Evolutionary conservation across 2,888 invertebrate species (phyloP).

Genomic region (Sphaerophoria rueppellii): DNA sequence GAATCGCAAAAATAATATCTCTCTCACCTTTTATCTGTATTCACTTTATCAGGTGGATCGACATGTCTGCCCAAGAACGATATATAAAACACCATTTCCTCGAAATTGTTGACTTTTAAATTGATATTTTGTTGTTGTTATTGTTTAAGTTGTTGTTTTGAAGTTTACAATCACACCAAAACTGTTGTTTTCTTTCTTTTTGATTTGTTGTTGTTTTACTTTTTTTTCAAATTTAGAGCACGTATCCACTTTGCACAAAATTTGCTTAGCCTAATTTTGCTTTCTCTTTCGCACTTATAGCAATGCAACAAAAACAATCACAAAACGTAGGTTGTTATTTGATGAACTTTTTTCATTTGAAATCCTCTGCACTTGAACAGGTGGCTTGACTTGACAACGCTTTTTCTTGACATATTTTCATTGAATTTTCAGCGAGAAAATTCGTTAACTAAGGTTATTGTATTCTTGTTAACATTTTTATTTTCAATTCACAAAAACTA

Average conservation of each 20-base stretch:
- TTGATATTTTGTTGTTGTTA: constrained; percentile 28
- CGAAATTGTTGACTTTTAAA: constrained; percentile 36
- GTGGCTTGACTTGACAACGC: constrained; percentile 37
- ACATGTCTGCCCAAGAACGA: constrained; percentile 79
- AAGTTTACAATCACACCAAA: constrained; percentile 2
- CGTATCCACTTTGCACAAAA: constrained; percentile 47
- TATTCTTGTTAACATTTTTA: not conserved
- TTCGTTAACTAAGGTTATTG: not conserved
- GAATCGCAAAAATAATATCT: too few species aligned
- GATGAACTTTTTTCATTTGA: constrained; percentile 61
- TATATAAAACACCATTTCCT: constrained; percentile 80
- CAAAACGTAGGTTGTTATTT: constrained; percentile 43
- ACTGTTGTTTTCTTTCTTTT: constrained; percentile 59
- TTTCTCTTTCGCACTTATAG: constrained; percentile 57
- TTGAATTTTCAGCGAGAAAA: not conserved
- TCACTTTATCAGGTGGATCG: constrained; percentile 80
- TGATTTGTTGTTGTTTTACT: constrained; percentile 50
- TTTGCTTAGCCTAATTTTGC: constrained; percentile 66
- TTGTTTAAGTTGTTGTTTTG: constrained; percentile 18
- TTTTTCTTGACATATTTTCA: constrained; percentile 14
- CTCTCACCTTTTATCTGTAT: constrained; percentile 67
- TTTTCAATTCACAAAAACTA: not conserved
- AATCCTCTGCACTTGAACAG: constrained; percentile 34
- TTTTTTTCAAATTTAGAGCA: not conserved
- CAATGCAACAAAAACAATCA: constrained; percentile 30